Percentiles rank a stretch among this genome's conserved stretches.
Conservation (phyloP, 2,888 invertebrate genomes). For the Craniophora ligustri region DNA sequence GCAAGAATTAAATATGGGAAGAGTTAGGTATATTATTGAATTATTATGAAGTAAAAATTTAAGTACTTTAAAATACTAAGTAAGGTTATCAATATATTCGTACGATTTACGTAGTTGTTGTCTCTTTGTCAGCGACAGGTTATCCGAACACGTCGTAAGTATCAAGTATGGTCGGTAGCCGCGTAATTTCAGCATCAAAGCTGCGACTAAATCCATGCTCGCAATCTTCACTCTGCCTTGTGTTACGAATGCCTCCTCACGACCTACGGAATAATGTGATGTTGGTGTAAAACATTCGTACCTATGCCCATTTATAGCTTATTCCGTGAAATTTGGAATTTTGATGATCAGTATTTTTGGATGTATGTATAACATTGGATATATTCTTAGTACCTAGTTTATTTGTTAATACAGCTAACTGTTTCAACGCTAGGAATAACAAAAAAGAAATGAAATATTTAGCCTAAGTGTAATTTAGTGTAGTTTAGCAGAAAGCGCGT, state of each 20-base stretch:
- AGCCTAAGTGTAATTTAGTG: too few species aligned
- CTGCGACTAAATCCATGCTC: conserved; percentile 76
- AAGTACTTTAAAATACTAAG: neutral
- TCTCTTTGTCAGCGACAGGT: conserved; percentile 51
- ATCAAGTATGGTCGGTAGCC: conserved; percentile 81
- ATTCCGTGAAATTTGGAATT: too few species aligned
- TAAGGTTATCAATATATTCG: conserved; percentile 33
- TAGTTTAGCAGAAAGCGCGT: too few species aligned
- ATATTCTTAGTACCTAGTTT: too few species aligned
- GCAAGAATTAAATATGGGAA: too few species aligned
- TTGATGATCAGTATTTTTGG: too few species aligned
- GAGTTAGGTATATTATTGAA: too few species aligned
- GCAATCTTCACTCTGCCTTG: conserved; percentile 76
- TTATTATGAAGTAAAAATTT: too few species aligned
- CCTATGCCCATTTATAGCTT: conserved; percentile 26
- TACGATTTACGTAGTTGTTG: conserved; percentile 74
- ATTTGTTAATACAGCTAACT: too few species aligned
- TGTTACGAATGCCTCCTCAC: conserved; percentile 74
- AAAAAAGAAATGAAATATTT: too few species aligned
- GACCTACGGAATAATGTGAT: conserved; percentile 65
- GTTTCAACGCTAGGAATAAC: too few species aligned
- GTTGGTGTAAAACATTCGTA: conserved; percentile 14
- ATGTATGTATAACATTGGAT: too few species aligned
- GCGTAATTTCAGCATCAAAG: conserved; percentile 77
- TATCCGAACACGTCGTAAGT: conserved; percentile 71